Percentiles rank a stretch among this genome's conserved stretches.
These are phyloP conservation scores for Danaus plexippus DNA, from an alignment of 1,140 invertebrate genomes.

Conservation along the genomic window DNA sequence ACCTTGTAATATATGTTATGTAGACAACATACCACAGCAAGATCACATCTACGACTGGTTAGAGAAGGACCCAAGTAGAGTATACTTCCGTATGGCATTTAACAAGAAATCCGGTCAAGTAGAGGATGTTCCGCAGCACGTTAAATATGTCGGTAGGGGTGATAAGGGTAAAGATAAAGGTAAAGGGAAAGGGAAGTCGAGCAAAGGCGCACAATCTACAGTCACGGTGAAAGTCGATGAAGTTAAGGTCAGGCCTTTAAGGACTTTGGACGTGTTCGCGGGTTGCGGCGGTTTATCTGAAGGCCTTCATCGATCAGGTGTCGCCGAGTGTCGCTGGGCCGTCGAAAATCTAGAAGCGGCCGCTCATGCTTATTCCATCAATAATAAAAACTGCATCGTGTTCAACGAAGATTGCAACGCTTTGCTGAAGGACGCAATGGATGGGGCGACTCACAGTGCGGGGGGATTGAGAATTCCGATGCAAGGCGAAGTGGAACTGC, in stretches of 20 bases:
- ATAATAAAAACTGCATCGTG: constrained; percentile 82
- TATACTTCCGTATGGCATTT: constrained; percentile 85
- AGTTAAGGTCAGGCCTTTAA: constrained; percentile 69
- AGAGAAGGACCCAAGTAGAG: constrained; percentile 76
- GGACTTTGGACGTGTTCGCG: constrained; percentile 88
- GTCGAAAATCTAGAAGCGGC: constrained; percentile 86
- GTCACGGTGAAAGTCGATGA: constrained; percentile 33
- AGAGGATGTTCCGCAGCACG: constrained; percentile 75
- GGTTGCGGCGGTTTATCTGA: constrained; percentile 87
- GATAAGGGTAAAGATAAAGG: constrained; percentile 78
- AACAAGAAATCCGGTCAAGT: constrained; percentile 74
- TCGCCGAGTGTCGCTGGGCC: constrained; percentile 83
- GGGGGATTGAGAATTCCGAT: constrained; percentile 78
- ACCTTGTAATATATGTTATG: constrained; percentile 50
- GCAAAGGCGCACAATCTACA: constrained; percentile 49
- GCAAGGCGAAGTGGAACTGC: constrained; percentile 86
- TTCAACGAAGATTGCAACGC: constrained; percentile 88
- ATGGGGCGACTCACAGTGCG: constrained; percentile 60
- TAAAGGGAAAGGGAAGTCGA: constrained; percentile 81
- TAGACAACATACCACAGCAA: constrained; percentile 55
- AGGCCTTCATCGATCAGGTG: constrained; percentile 80
- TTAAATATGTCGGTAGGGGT: constrained; percentile 73
- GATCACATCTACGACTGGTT: constrained; percentile 75
- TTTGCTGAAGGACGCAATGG: constrained; percentile 78
- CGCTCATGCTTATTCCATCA: constrained; percentile 84